Conservation (phyloP, 2,888 invertebrate species). For the Congeria kusceri region DNA sequence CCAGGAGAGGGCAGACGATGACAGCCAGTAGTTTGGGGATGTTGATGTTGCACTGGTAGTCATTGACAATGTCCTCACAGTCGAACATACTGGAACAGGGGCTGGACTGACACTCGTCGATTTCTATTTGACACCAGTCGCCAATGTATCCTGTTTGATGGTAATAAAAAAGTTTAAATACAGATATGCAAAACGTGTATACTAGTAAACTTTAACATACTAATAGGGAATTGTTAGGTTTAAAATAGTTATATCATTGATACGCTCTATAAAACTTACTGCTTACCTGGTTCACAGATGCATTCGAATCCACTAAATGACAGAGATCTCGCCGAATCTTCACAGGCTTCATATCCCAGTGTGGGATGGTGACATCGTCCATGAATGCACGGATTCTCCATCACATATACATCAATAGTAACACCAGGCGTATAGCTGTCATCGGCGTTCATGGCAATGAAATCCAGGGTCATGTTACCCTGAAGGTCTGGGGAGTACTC, state of each 20-base stretch:
- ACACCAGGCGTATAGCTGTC: conserved; percentile 45
- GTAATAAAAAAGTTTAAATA: background rate
- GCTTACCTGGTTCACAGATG: conserved; percentile 56
- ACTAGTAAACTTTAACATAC: too few species aligned
- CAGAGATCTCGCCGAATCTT: conserved; percentile 40
- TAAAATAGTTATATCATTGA: too few species aligned
- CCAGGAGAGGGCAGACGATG: conserved; percentile 43
- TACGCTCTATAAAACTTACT: too few species aligned
- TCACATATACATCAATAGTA: conserved; percentile 38
- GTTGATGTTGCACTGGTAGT: conserved; percentile 65
- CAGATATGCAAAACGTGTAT: too few species aligned
- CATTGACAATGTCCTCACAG: conserved; percentile 57
- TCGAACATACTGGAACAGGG: conserved; percentile 65
- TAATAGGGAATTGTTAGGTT: too few species aligned
- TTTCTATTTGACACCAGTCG: conserved; percentile 64
- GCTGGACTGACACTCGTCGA: conserved; percentile 55
- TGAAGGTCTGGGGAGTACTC: conserved; percentile 24
- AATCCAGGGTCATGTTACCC: conserved; percentile 51
- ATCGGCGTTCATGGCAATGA: conserved; percentile 38
- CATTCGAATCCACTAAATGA: conserved; percentile 60
- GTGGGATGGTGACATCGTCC: conserved; percentile 51
- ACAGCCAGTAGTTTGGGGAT: conserved; percentile 59
- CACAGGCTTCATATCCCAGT: conserved; percentile 31
- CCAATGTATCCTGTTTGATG: conserved; percentile 56
- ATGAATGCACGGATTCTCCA: conserved; percentile 56